Percentiles rank a stretch among this genome's conserved stretches.
These are phyloP conservation scores for Parauchenoglanis ngamensis DNA, from an alignment of 2,797 vertebrate species.

Conservation along the genomic window DNA sequence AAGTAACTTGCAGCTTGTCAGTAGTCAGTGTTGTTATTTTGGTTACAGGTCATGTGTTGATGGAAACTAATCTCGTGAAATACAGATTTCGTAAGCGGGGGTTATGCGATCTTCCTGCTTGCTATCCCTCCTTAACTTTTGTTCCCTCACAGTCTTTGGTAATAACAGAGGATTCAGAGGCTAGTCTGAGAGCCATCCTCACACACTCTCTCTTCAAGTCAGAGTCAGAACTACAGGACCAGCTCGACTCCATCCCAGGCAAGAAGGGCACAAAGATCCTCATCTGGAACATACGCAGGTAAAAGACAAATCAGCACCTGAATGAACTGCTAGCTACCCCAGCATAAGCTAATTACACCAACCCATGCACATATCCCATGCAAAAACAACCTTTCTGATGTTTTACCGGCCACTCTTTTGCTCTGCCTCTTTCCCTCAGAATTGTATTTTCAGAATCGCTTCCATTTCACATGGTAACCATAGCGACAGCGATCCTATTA, in stretches of 20 bases:
- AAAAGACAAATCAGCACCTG: background rate
- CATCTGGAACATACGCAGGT: slow-evolving; percentile 86
- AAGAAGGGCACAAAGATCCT: slow-evolving; percentile 84
- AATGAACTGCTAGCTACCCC: background rate
- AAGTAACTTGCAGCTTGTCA: background rate
- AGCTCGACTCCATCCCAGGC: slow-evolving; percentile 78
- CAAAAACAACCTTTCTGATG: background rate
- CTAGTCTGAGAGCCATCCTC: slow-evolving; percentile 81
- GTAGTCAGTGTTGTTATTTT: background rate
- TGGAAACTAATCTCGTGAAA: background rate
- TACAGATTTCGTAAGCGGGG: background rate
- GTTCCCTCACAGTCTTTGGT: slow-evolving; percentile 75
- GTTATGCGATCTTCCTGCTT: background rate
- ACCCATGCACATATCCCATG: too few species aligned
- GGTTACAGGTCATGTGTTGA: background rate
- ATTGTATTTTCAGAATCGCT: background rate
- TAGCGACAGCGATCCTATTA: background rate
- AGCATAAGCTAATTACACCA: background rate
- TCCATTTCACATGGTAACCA: background rate
- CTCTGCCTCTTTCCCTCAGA: background rate
- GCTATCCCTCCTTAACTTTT: slow-evolving; percentile 29
- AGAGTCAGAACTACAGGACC: slow-evolving; percentile 73
- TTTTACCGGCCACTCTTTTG: background rate
- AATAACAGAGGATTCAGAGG: slow-evolving; percentile 80
- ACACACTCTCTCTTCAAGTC: slow-evolving; percentile 78